phyloP scores from a whole-genome alignment of 2,797 vertebrate genomes.

The Acrossocheilus fasciatus region DNA sequence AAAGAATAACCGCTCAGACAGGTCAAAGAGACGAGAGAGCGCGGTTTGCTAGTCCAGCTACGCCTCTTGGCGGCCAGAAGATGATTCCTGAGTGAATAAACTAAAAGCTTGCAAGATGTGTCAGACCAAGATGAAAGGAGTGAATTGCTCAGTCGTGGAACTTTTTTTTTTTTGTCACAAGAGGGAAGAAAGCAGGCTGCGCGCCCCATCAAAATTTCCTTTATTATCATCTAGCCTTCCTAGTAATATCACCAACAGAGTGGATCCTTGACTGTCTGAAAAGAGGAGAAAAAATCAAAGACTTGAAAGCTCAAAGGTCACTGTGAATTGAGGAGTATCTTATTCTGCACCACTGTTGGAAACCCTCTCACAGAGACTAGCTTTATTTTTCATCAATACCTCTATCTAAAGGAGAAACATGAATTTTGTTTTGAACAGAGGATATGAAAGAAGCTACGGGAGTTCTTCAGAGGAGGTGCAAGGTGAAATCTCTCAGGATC shows the following conservation, averaged over 20 bases:
- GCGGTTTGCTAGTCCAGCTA: slow-evolving; percentile 56
- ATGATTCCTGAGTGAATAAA: slow-evolving; percentile 61
- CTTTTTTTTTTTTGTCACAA: slow-evolving; percentile 39
- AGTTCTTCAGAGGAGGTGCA: slow-evolving; percentile 16
- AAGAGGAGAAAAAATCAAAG: slow-evolving; percentile 34
- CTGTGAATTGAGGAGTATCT: slow-evolving; percentile 45
- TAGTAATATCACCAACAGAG: slow-evolving; percentile 47
- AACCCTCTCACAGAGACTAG: slow-evolving; percentile 27
- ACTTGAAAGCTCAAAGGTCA: slow-evolving; percentile 46
- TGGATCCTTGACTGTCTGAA: slow-evolving; percentile 45
- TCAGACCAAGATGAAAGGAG: slow-evolving; percentile 67
- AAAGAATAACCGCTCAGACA: slow-evolving; percentile 60
- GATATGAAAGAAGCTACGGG: slow-evolving; percentile 20
- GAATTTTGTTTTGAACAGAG: slow-evolving; percentile 32
- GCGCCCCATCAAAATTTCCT: slow-evolving; percentile 37
- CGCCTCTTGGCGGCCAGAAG: slow-evolving; percentile 70
- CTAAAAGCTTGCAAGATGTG: slow-evolving; percentile 69
- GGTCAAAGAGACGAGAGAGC: slow-evolving; percentile 54
- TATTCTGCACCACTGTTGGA: slow-evolving; percentile 36
- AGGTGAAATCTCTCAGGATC: slow-evolving; percentile 44
- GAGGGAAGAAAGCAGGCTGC: slow-evolving; percentile 45
- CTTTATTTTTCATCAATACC: slow-evolving; percentile 45
- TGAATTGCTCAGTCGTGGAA: slow-evolving; percentile 61
- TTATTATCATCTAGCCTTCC: slow-evolving; percentile 47
- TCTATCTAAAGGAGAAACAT: slow-evolving; percentile 23